These are phyloP conservation scores for Thaumatotibia leucotreta DNA, from an alignment of 1,140 invertebrate species.

Conservation along the genomic window DNA sequence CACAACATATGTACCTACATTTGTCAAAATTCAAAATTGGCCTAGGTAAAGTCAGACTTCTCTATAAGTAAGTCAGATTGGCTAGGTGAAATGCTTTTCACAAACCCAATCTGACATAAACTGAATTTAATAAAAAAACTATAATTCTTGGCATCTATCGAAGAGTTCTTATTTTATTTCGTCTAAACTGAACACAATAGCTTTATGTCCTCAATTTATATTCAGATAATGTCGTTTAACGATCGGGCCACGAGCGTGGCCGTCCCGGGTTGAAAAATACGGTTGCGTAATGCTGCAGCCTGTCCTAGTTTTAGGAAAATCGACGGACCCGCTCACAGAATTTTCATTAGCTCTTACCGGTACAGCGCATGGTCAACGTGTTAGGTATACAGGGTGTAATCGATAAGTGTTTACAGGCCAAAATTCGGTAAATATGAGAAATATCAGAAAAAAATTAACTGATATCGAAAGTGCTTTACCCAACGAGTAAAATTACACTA, in stretches of 20 bases:
- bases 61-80: no score
- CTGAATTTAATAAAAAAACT: neutral
- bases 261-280: constrained; percentile 7
- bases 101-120: neutral
- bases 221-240: constrained; percentile 12
- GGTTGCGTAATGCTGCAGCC: neutral
- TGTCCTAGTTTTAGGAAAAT: constrained; percentile 10
- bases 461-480: no score
- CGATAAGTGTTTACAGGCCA: no score
- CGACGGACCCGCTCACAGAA: neutral
- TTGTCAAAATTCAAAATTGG: no score
- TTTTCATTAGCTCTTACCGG: neutral
- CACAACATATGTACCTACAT: no score
- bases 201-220: constrained; percentile 7
- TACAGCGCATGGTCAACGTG: neutral
- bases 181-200: constrained; percentile 4
- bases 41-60: no score
- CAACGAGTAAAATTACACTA: no score
- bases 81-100: neutral
- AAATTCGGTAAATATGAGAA: no score
- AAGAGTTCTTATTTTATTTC: neutral
- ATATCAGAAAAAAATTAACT: no score
- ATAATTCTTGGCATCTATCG: constrained; percentile 3
- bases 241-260: neutral
- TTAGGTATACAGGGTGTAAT: no score